Base-by-base conservation (phyloP, 2,888 invertebrate species). In the Pterobdella sp. region DNA sequence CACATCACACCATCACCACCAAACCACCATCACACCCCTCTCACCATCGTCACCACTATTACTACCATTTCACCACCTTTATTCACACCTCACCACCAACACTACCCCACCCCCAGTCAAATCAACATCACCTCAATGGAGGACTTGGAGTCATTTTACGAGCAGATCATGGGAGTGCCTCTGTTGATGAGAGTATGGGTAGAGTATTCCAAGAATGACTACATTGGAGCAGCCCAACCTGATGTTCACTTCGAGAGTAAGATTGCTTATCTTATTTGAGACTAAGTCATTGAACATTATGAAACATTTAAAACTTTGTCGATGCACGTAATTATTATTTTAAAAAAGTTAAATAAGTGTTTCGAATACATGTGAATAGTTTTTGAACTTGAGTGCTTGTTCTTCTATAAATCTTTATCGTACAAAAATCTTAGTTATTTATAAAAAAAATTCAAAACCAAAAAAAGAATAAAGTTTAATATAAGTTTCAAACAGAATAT, bases 111-210 rank as follows among this genome's bases (percentile, higher is more conserved):
- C 75, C 74, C n/a, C 76, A 78, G 78, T 75, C 77, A 78, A 67
- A 77, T 78, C 72, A 78, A 78, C 74, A 74, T 78, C 35, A 71
- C 73, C n/a, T 76, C 75, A 10, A 75, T 78, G 72, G 77, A 78
- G 52, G 78, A 78, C 65, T 68, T 78, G 73, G 77, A 77, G 68
- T 75, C 74, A 1, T 75, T 78, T 42, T 74, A 76, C 68, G 77
- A 77, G 72, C 77, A 78, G 68, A 74, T 78, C 67, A 74, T 78
- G 31, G 78, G 78, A 29, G 75, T 77, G 32, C 78, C 78, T 1
- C 72, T 78, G n/a, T 73, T 78, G 32, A 68, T 78, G 69, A 52
- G 77, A 37, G 75, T 78, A 29, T 77, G 76, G 77, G 78, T 76
- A 1, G 77, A 77, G 64, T 75, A 75, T 70, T 69, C 74, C 52